Evolutionary conservation across 2,888 invertebrate genomes (phyloP).

Genomic region (Drosophila quasianomalipes): DNA sequence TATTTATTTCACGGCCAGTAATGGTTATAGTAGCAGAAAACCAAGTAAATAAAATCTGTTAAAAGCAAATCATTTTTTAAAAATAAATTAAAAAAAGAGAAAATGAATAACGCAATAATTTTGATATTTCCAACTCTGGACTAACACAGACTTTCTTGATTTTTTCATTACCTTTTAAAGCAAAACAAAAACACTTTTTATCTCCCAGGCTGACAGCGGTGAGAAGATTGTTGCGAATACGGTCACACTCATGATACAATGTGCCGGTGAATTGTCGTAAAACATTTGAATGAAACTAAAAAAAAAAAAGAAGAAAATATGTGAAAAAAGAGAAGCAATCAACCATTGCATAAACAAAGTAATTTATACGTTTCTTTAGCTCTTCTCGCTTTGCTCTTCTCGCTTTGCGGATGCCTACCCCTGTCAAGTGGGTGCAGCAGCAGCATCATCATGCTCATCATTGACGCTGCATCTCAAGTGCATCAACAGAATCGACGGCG

Average conservation of each 20-base stretch:
- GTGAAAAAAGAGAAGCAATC: not conserved
- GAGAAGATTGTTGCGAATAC: not conserved
- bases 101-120: not conserved
- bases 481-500: constrained; percentile 48
- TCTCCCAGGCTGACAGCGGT: not conserved
- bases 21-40: not conserved
- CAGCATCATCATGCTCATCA: constrained; percentile 36
- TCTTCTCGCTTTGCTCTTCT: constrained; percentile 6
- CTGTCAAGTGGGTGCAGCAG: constrained; percentile 49
- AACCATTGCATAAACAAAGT: constrained; percentile 6
- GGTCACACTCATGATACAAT: not conserved
- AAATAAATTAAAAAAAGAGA: not conserved
- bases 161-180: not conserved
- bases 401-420: constrained; percentile 6
- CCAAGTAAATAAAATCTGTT: not conserved
- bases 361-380: constrained; percentile 5
- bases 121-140: not conserved
- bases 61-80: not conserved
- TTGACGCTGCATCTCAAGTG: constrained; percentile 54
- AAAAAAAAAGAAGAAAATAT: not conserved
- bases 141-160: not conserved
- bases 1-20: not conserved
- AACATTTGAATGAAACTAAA: not conserved
- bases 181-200: not conserved
- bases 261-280: not conserved